Base-by-base conservation (phyloP, 2,888 invertebrate species). In the Mallateleia sp. region DNA sequence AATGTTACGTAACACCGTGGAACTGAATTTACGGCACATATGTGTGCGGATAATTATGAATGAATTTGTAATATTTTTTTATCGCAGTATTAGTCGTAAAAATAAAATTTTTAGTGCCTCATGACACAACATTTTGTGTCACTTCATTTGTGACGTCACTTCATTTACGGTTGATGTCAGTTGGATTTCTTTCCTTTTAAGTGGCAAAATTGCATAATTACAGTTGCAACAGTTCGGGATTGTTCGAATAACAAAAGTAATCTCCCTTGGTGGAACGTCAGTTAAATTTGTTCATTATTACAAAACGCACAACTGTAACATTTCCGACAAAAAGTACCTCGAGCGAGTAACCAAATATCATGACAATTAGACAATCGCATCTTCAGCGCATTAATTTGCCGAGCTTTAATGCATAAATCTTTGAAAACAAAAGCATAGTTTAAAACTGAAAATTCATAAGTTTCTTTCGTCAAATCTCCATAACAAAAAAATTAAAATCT, bases 291-390 rank as follows among this genome's bases (percentile, higher is more conserved):
- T 66, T 45, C 77, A 67, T 67, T 67, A 78, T 78, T 67, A 47
- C 77, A 67, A 64, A 56, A 75, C 20, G 38, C 25, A n/a, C n/a
- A 42, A n/a, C 58, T 22, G 75, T 34, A 67, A 67, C 38, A 47
- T 67, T 67, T 45, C 56, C 24, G 20, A 56, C 32, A 38, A 32
- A 42, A 67, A 78, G 47, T 78, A 67, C 47, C 58, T 60, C 24
- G 34, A 67, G 58, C 78, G 58, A 24, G 34, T 64, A 67, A 58
- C 47, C 78, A 67, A 78, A 78, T 60, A 69, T 79, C 69, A 79
- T 69, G 69, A 79, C 69, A 79, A 79, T 69, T 79, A 79, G 60
- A 69, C 79, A 60, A 62, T 69, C 79, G 60, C 60, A 32, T 78
- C 58, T 67, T 78, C 52, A 24, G 56, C 32, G 62, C 52, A 69